Conservation (phyloP, 2,888 invertebrate species). For the Stenodema calcarata region DNA sequence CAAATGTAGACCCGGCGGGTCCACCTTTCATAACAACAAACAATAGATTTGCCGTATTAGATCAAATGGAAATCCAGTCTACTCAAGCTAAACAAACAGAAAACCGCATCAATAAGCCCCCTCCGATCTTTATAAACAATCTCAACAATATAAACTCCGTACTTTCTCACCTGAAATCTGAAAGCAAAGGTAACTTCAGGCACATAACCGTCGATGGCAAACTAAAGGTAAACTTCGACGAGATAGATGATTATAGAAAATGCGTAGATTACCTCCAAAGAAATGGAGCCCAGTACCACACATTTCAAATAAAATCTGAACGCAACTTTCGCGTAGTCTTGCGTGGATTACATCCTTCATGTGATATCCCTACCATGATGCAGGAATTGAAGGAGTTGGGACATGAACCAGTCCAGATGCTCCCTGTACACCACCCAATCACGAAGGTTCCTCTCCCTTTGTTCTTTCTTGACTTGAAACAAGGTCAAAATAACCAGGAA, state of each 20-base stretch:
- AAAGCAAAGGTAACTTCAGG: neutral
- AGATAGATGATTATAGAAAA: neutral
- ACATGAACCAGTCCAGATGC: neutral
- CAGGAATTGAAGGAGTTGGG: neutral
- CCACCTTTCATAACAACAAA: neutral
- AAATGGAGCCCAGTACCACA: neutral
- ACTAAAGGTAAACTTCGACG: conserved; percentile 4
- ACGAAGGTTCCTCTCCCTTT: conserved; percentile 16
- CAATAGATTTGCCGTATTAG: neutral
- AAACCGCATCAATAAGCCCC: neutral
- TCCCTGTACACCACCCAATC: too few species aligned
- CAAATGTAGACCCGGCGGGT: neutral
- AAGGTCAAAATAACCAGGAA: neutral
- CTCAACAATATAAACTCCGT: neutral
- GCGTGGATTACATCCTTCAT: neutral
- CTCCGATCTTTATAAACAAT: conserved; percentile 16
- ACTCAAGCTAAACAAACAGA: neutral
- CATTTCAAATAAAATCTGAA: neutral
- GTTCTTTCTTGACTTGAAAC: conserved; percentile 31
- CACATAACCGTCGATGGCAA: conserved; percentile 6
- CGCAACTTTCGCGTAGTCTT: neutral
- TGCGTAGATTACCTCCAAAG: neutral
- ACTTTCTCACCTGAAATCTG: neutral
- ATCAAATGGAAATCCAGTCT: neutral
- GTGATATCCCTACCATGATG: neutral